phyloP scores from a whole-genome alignment of 1,140 invertebrate species.

The Pseudomyrmex gracilis region DNA sequence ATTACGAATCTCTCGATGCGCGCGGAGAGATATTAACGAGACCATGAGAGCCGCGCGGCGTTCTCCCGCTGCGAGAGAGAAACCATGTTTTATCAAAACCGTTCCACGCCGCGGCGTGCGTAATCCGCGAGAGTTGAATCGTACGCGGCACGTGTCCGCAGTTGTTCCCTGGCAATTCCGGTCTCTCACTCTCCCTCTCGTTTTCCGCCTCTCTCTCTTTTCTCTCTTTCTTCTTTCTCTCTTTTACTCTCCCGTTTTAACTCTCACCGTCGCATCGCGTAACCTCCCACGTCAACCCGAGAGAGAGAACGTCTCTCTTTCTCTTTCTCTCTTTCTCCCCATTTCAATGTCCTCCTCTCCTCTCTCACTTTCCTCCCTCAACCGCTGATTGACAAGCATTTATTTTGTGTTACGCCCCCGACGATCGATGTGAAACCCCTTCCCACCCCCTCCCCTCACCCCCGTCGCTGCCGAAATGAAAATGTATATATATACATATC shows the following conservation, averaged over 20 bases:
- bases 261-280: constrained; percentile 39
- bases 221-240: constrained; percentile 4
- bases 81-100: constrained; percentile 61
- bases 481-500: constrained; percentile 61
- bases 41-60: constrained; percentile 34
- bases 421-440: constrained; percentile 54
- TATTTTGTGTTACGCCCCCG: constrained; percentile 55
- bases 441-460: no score
- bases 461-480: constrained; percentile 56
- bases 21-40: constrained; percentile 50
- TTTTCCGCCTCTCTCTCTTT: background rate
- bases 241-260: constrained; percentile 8
- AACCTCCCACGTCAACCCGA: constrained; percentile 19
- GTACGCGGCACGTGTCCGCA: constrained; percentile 60
- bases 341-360: background rate
- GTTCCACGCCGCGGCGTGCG: constrained; percentile 49
- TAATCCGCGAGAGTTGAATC: constrained; percentile 59
- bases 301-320: constrained; percentile 12
- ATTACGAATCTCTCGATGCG: constrained; percentile 48
- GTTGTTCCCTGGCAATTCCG: constrained; percentile 51
- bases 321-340: background rate
- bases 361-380: background rate
- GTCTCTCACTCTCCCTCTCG: constrained; percentile 58
- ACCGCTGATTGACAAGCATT: constrained; percentile 61
- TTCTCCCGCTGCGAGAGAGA: constrained; percentile 47